A percentile compares a stretch with the other conserved stretches of the same genome.
Evolutionary conservation across 2,888 invertebrate species (phyloP).

Genomic region (Xanthia icteritia): DNA sequence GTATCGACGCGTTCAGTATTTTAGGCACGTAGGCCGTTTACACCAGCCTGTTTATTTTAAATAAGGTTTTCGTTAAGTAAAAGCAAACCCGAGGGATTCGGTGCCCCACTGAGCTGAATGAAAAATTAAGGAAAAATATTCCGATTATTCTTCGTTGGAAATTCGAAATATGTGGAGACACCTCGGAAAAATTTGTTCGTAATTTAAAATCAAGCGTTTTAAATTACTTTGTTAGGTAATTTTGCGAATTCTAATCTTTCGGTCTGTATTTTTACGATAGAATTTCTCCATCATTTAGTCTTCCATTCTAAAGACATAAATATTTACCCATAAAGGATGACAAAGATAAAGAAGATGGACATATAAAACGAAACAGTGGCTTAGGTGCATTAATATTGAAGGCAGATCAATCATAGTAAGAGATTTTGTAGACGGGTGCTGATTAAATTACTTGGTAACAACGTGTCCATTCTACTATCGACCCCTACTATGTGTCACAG

Average conservation of each 20-base stretch:
- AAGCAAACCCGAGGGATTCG: constrained; percentile 84
- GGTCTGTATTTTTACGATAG: not conserved
- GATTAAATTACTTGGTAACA: constrained; percentile 65
- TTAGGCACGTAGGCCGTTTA: constrained; percentile 86
- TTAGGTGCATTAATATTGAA: constrained; percentile 39
- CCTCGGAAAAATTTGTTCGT: constrained; percentile 49
- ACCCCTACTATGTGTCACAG: constrained; percentile 35
- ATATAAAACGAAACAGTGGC: constrained; percentile 26
- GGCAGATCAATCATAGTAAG: constrained; percentile 52
- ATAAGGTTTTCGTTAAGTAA: constrained; percentile 88
- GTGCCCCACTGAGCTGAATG: constrained; percentile 81
- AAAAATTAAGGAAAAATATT: constrained; percentile 86
- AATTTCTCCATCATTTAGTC: not conserved
- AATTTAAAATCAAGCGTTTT: constrained; percentile 55
- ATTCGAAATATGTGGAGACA: constrained; percentile 68
- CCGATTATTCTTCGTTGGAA: constrained; percentile 73
- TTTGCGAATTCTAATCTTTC: constrained; percentile 42
- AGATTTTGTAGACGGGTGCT: constrained; percentile 56
- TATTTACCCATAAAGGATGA: not conserved
- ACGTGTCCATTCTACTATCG: constrained; percentile 48
- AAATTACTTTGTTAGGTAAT: constrained; percentile 43
- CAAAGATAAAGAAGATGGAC: constrained; percentile 29
- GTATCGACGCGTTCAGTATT: constrained; percentile 82
- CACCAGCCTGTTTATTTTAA: constrained; percentile 89
- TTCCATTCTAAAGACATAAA: not conserved